Evolutionary conservation across 2,888 invertebrate genomes (phyloP), one percentile per base, ranked within the genome.

Genomic region (Glyphotaelius pellucidus): DNA sequence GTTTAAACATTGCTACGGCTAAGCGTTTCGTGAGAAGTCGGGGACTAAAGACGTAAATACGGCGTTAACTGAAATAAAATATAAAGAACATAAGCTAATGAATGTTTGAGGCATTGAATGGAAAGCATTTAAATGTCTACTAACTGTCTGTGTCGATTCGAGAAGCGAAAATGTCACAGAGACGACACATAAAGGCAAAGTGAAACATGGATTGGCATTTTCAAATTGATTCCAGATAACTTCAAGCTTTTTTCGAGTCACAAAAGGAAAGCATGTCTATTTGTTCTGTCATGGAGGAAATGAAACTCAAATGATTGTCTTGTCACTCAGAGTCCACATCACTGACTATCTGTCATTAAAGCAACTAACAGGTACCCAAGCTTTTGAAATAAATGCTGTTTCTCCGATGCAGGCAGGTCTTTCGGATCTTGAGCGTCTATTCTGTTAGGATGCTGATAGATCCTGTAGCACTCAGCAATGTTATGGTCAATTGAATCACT

Each of bases 81-180:
- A 15, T 83, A 35, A 83, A 35, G 32, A 83, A 38, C 35, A 25
- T 32, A 7, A 83, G n/a, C 25, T 67, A 67, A 67, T 67, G 67
- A n/a, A 67, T 67, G n/a, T 25, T 67, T n/a, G 67, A 67, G 11
- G 25, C 42, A 35, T 89, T 79, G 80, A 89, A 89, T 89, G 80
- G n/a, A 31, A 79, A n/a, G 79, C 88, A 89, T 89, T 89, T 35
- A 32, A 79, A 79, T 89, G 88, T 89, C 88, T 38, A 80, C 38
- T 89, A 89, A 89, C 88, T 89, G 88, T 89, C 88, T 79, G 32
- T 35, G 79, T 79, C 80, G 19, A 35, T 79, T 89, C n/a, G 9
- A 89, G 32, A 79, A 86, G 35, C 25, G 35, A 25, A 79, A 79
- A 79, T 80, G 88, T 79, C 88, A 89, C 19, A 15, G 38, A n/a